Evolutionary conservation across 2,888 invertebrate species (phyloP).

Genomic region (Lutraria lutraria): DNA sequence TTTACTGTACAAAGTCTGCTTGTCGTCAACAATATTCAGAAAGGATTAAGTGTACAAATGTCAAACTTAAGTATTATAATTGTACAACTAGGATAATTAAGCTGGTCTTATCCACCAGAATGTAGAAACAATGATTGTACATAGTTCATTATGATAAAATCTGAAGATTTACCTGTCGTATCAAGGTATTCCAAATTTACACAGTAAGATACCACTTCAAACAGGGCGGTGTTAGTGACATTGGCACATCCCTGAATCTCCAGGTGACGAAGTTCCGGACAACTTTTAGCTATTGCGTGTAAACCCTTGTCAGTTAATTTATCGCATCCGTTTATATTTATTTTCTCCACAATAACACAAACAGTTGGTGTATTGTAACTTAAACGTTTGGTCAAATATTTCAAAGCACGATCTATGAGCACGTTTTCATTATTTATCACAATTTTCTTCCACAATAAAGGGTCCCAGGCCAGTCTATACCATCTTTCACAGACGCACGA

Average conservation of each 20-base stretch:
- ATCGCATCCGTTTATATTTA: conserved; percentile 91
- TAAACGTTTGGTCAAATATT: conserved; percentile 89
- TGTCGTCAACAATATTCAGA: too few species aligned
- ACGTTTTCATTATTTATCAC: conserved; percentile 89
- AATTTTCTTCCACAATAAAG: conserved; percentile 91
- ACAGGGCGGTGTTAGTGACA: conserved; percentile 92
- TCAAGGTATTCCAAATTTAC: conserved; percentile 94
- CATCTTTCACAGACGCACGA: conserved; percentile 92
- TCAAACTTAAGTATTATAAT: conserved; percentile 1
- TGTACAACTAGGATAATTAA: neutral
- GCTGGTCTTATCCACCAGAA: neutral
- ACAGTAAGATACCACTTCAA: conserved; percentile 93
- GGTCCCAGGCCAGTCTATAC: conserved; percentile 93
- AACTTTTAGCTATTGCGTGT: conserved; percentile 92
- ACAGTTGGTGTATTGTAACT: conserved; percentile 91
- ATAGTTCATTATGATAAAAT: conserved; percentile 9
- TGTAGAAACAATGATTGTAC: neutral
- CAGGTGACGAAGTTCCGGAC: conserved; percentile 93
- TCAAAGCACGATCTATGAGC: conserved; percentile 90
- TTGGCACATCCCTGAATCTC: conserved; percentile 92
- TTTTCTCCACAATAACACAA: conserved; percentile 90
- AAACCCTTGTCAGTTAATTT: conserved; percentile 93
- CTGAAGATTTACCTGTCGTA: conserved; percentile 90
- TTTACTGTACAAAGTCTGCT: too few species aligned
- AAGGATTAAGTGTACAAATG: neutral